Conservation (phyloP, 2,113 vertebrate species). For the Nymphicus hollandicus region DNA sequence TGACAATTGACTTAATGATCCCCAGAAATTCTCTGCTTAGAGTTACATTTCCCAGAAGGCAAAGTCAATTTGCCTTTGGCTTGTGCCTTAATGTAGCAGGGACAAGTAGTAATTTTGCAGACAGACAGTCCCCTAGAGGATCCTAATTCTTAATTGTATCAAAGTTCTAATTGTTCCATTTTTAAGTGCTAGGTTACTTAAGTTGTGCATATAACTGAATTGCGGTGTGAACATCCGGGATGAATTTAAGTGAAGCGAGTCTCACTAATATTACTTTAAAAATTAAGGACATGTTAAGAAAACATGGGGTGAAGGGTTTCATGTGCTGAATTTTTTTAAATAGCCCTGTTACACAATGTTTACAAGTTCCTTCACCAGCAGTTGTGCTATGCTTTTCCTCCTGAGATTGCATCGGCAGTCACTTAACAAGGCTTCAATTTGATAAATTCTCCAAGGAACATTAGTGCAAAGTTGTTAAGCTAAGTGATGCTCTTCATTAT, state of each 20-base stretch:
- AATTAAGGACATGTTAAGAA: not conserved
- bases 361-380: not conserved
- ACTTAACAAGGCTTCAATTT: not conserved
- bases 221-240: not conserved
- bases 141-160: conserved; percentile 61
- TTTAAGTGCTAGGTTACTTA: conserved; percentile 52
- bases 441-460: not conserved
- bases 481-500: not conserved
- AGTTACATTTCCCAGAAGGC: conserved; percentile 61
- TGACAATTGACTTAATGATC: conserved; percentile 25
- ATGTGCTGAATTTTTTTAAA: not conserved
- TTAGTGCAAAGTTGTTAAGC: not conserved
- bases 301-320: not conserved
- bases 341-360: not conserved
- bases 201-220: conserved; percentile 13
- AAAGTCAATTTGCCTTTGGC: conserved; percentile 34
- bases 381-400: not conserved
- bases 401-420: not conserved
- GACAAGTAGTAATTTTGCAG: conserved; percentile 53
- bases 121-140: conserved; percentile 40
- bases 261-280: not conserved
- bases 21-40: conserved; percentile 35
- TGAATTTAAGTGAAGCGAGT: not conserved
- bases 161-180: conserved; percentile 59
- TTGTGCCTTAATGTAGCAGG: conserved; percentile 45